Conservation (phyloP, 2,888 invertebrate genomes). For the Tyria jacobaeae region DNA sequence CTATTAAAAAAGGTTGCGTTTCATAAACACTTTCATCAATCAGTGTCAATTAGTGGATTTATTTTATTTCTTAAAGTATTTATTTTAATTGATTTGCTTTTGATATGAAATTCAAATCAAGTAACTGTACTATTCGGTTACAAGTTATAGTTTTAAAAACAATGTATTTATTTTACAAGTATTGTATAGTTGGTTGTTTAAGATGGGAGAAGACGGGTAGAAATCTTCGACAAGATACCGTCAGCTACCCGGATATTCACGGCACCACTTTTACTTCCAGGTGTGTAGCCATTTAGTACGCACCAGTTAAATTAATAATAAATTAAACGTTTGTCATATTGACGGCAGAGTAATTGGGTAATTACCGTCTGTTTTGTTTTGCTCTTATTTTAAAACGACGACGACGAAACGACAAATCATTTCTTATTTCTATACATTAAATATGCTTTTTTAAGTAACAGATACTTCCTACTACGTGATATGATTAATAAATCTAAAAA, state of each 20-base stretch:
- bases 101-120: neutral
- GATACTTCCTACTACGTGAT: no score
- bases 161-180: no score
- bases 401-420: neutral
- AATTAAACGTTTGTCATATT: slow-evolving; percentile 27
- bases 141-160: no score
- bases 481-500: no score
- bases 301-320: slow-evolving; percentile 26
- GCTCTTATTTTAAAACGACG: slow-evolving; percentile 16
- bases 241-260: neutral
- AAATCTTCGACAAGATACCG: neutral
- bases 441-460: neutral
- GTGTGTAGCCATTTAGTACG: slow-evolving; percentile 26
- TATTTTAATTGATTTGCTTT: neutral
- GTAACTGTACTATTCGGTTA: neutral
- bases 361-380: slow-evolving; percentile 5
- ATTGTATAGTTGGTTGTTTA: no score
- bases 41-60: no score
- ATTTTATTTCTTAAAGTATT: neutral
- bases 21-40: no score
- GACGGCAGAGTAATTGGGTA: slow-evolving; percentile 31
- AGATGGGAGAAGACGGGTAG: no score
- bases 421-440: neutral
- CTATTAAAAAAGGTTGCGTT: no score
- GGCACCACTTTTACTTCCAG: slow-evolving; percentile 5